Evolutionary conservation across 1,140 invertebrate genomes (phyloP), one percentile per base, ranked within the genome.

Genomic region (Cyphomyrmex costatus): DNA sequence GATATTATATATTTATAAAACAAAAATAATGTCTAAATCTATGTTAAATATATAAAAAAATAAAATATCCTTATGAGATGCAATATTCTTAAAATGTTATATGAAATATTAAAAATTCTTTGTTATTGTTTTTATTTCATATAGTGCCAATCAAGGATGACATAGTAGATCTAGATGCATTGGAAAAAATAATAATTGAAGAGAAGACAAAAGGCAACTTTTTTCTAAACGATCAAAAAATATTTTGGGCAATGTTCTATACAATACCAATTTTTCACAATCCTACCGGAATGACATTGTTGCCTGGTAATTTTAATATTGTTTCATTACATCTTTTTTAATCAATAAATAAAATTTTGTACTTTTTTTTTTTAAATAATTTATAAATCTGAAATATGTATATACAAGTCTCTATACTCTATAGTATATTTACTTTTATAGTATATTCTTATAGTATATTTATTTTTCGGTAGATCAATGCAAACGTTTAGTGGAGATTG

Each of bases 251-350:
- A 2, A 95, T 97, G 91, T 95, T 96, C 85, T 97, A 97, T 86
- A 95, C 96, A 0, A 96, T 97, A 87, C 96, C 97, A 10, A 96
- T 94, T 4, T 97, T 96, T 92, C 96, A 97, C 82, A 97, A 97
- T 95, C 97, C 97, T 14, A 97, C 95, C 49, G 97, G 96, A 71
- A 95, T 94, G 87, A 87, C 94, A 58, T 93, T 96, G 87, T 94
- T 93, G 49, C 94, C 95, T 92, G 92, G 95, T 96, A 91, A 86
- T 27, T 33, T 19, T 94, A 92, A 85, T 80, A 66, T 58, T 71
- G 6, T 14, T 76, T 1, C n/a, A 73, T 56, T 76, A 16, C n/a
- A 27, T 42, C 0, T 19, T 24, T 61, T 42, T 42, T 21, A 60
- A 60, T 42, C 3, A 27, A 46, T 58, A 58, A 3, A 46, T 24